Evolutionary conservation across 1,140 invertebrate genomes (phyloP).

Genomic region (Nasonia giraulti): DNA sequence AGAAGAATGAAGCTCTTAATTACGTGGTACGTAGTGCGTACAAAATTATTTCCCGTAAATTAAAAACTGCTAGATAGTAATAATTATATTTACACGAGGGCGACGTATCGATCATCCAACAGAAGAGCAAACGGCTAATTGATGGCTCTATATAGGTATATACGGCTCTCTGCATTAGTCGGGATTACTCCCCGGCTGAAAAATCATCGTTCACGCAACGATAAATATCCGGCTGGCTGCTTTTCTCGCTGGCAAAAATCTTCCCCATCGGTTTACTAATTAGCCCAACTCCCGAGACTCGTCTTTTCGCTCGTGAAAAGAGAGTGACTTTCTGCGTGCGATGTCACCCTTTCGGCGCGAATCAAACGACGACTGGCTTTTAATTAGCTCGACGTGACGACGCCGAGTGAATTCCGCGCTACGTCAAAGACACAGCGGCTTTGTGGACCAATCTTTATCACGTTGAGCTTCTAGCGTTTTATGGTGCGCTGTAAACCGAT

Average conservation of each 20-base stretch:
- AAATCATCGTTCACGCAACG: neutral
- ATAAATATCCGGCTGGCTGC: conserved; percentile 8
- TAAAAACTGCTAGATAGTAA: neutral
- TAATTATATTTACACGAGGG: neutral
- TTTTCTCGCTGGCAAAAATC: neutral
- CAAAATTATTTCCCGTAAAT: neutral
- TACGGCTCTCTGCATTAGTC: neutral
- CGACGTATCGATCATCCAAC: neutral
- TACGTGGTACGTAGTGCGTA: neutral
- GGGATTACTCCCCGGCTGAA: neutral
- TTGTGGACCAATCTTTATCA: neutral
- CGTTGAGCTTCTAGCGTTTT: too few species aligned
- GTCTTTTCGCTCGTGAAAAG: conserved; percentile 50
- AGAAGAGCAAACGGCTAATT: neutral
- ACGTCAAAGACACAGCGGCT: neutral
- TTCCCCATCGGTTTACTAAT: conserved; percentile 41
- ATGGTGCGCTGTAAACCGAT: too few species aligned
- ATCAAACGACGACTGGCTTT: conserved; percentile 56
- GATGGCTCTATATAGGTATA: neutral
- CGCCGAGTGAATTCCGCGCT: neutral
- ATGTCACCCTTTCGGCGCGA: conserved; percentile 45
- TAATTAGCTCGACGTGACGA: conserved; percentile 51
- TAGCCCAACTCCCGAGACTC: conserved; percentile 34
- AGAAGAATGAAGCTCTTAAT: neutral
- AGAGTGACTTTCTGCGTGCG: conserved; percentile 45